Percentiles rank a stretch among this genome's conserved stretches.
These are phyloP conservation scores for Pteronotus mesoamericanus DNA, from an alignment of 2,797 vertebrate species.

Conservation along the genomic window DNA sequence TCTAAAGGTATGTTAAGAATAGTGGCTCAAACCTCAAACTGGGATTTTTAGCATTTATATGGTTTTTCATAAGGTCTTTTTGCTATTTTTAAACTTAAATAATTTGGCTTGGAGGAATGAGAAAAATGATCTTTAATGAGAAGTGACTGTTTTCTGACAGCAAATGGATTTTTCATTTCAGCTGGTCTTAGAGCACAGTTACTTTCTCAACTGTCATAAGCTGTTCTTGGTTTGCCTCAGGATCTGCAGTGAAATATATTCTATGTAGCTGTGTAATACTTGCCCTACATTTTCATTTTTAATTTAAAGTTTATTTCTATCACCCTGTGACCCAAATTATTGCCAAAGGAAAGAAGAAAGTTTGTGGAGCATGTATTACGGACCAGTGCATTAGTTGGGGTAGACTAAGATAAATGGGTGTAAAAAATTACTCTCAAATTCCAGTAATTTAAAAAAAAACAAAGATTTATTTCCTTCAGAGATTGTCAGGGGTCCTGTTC, in stretches of 20 bases:
- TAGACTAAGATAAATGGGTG: background rate
- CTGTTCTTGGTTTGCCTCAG: slow-evolving; percentile 3
- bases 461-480: background rate
- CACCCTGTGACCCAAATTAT: background rate
- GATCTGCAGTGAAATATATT: slow-evolving; percentile 7
- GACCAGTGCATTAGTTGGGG: background rate
- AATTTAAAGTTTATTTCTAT: slow-evolving; percentile 8
- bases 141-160: slow-evolving; percentile 21
- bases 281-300: background rate
- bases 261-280: background rate
- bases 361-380: background rate
- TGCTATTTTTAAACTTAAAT: slow-evolving; percentile 60
- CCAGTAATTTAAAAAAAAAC: background rate
- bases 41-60: slow-evolving; percentile 57
- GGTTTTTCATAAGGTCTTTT: slow-evolving; percentile 10
- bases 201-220: background rate
- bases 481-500: background rate
- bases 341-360: background rate
- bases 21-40: slow-evolving; percentile 43
- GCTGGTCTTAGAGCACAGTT: background rate
- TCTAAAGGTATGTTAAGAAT: slow-evolving; percentile 46
- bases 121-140: slow-evolving; percentile 19
- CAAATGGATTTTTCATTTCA: slow-evolving; percentile 37
- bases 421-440: background rate
- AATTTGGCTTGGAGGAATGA: slow-evolving; percentile 49